Evolutionary conservation across 2,888 invertebrate species (phyloP), one percentile per base, ranked within the genome.

Genomic region (Arge pagana): DNA sequence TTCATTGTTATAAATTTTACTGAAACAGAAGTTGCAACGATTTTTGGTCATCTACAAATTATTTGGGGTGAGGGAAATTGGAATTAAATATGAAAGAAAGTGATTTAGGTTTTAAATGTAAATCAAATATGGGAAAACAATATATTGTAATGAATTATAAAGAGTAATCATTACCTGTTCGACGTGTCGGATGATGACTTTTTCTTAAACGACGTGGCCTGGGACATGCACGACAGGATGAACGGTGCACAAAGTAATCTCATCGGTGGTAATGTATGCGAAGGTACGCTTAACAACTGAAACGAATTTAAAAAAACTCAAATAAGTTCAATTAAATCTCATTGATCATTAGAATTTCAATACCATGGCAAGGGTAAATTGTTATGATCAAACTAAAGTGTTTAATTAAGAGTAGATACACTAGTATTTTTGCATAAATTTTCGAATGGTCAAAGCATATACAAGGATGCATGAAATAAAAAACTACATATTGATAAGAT

Each of bases 221-320:
- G 58, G 7, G 58, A 52, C 23, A 67, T 58, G 36, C 77, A 54
- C 19, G 76, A 74, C 28, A 70, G 58, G 6, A 79, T 60, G 54
- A 78, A 75, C 16, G 76, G 67, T 37, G 65, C 62, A 53, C 78
- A 78, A 4, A 78, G 61, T 51, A 74, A 61, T 53, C 67, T 70
- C 67, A 77, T 70, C 2, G 77, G 72, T 37, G 78, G 77, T 56
- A 79, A 63, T 2, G 78, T 77, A 51, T 78, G 77, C 13, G 76
- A 72, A 6, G 79, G 73, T 36, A 72, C 70, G 10, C 55, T 60
- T 53, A 70, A 53, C 7, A 70, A 56, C 70, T 71, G 59, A 35
- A 63, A n/a, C n/a, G n/a, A n/a, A n/a, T n/a, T n/a, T n/a, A n/a
- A 61, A 7, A 50, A 35, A 33, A 50, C 39, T 16, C 50, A 41